phyloP scores from a whole-genome alignment of 2,113 vertebrate genomes.

The Galemys pyrenaicus region DNA sequence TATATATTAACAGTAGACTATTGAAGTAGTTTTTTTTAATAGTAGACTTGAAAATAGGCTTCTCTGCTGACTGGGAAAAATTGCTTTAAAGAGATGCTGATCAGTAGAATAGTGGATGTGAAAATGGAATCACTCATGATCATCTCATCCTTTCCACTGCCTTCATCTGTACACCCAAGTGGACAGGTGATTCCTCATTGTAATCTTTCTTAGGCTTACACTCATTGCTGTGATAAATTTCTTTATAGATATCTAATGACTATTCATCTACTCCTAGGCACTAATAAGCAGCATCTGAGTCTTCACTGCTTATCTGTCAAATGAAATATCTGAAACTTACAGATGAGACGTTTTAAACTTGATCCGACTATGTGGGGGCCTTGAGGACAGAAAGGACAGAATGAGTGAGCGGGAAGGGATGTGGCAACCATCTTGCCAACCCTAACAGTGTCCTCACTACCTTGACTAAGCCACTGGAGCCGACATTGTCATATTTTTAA shows the following conservation, averaged over 20 bases:
- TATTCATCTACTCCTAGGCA: neutral
- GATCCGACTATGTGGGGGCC: neutral
- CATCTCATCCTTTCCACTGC: neutral
- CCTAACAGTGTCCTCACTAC: neutral
- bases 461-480: neutral
- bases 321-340: neutral
- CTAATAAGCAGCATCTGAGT: neutral
- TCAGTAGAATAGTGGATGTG: neutral
- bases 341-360: neutral
- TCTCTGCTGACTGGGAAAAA: neutral
- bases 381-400: neutral
- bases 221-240: neutral
- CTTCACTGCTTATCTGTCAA: neutral
- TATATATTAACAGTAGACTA: neutral
- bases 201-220: neutral
- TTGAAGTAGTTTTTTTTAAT: conserved; percentile 15
- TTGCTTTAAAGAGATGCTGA: neutral
- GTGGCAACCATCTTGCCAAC: neutral
- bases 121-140: neutral
- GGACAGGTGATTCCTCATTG: neutral
- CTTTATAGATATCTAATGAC: neutral
- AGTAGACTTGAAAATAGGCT: neutral
- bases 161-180: neutral
- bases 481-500: neutral
- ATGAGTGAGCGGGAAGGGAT: fast-evolving